Conservation (phyloP, 2,888 invertebrate genomes). For the Yponomeuta evonymella region DNA sequence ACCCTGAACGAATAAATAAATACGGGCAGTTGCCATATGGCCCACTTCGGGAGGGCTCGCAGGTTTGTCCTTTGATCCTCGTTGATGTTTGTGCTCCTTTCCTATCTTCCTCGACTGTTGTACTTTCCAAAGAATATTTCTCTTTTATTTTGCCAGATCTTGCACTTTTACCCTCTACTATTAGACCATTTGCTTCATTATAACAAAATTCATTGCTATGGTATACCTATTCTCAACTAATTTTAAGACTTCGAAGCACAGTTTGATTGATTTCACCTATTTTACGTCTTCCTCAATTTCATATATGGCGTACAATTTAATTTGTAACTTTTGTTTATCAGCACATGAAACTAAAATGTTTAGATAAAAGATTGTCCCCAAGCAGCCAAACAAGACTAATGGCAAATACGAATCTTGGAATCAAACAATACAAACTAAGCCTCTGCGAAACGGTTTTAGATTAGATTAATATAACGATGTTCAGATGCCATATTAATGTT, state of each 20-base stretch:
- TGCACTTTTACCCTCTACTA: conserved; percentile 37
- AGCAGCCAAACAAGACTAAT: not conserved
- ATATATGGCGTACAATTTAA: conserved; percentile 36
- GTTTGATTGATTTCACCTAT: conserved; percentile 11
- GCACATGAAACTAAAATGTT: conserved; percentile 60
- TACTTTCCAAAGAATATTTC: conserved; percentile 23
- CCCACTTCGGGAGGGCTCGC: conserved; percentile 80
- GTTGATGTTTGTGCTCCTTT: conserved; percentile 72
- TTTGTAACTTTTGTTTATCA: conserved; percentile 66
- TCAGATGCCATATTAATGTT: not conserved
- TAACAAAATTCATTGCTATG: conserved; percentile 17
- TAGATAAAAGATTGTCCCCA: not conserved
- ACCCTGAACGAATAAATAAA: conserved; percentile 78
- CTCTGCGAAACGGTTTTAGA: not conserved
- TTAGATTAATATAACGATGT: not conserved
- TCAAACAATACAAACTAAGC: not conserved
- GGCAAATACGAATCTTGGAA: not conserved
- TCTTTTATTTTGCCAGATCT: conserved; percentile 36
- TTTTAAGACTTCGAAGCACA: conserved; percentile 5
- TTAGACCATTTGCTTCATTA: conserved; percentile 16
- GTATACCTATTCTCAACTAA: conserved; percentile 3
- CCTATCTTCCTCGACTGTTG: conserved; percentile 51
- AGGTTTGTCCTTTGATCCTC: conserved; percentile 76
- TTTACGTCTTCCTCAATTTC: conserved; percentile 35
- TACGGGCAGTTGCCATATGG: conserved; percentile 81